Evolutionary conservation across 2,888 invertebrate genomes (phyloP).

Genomic region (Dryadula phaetusa): DNA sequence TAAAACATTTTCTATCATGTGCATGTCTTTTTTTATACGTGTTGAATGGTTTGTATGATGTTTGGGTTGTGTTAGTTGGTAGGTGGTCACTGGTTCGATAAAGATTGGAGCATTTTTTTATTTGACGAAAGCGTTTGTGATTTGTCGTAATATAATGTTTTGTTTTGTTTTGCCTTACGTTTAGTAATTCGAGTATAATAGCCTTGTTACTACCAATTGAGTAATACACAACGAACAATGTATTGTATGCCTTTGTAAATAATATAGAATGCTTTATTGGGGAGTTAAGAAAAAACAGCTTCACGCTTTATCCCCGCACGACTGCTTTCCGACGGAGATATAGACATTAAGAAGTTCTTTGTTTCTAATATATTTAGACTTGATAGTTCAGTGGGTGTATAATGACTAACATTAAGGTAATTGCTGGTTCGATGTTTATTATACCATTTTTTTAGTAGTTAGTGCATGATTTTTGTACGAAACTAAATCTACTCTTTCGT

Average conservation of each 20-base stretch:
- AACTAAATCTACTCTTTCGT: too few relatives aligned
- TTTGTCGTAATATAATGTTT: too few relatives aligned
- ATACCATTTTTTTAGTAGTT: too few relatives aligned
- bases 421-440: not conserved
- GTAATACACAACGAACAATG: not conserved
- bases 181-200: slow-evolving; percentile 9
- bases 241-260: slow-evolving; percentile 10
- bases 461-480: too few relatives aligned
- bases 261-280: slow-evolving; percentile 4
- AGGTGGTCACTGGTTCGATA: too few relatives aligned
- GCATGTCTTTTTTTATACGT: not conserved
- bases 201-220: slow-evolving; percentile 13
- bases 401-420: too few relatives aligned
- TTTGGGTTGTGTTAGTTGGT: not conserved
- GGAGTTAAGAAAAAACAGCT: too few relatives aligned
- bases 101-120: too few relatives aligned
- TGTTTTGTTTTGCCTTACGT: not conserved
- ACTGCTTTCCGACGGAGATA: too few relatives aligned
- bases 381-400: too few relatives aligned
- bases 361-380: not conserved
- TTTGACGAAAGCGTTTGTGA: too few relatives aligned
- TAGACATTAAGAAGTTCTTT: slow-evolving; percentile 22
- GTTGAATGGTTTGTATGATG: not conserved
- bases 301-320: too few relatives aligned
- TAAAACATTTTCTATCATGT: slow-evolving; percentile 1